Percentiles rank a stretch among this genome's conserved stretches.
Conservation (phyloP, 2,113 vertebrate genomes). For the Nyctibius bracteatus region DNA sequence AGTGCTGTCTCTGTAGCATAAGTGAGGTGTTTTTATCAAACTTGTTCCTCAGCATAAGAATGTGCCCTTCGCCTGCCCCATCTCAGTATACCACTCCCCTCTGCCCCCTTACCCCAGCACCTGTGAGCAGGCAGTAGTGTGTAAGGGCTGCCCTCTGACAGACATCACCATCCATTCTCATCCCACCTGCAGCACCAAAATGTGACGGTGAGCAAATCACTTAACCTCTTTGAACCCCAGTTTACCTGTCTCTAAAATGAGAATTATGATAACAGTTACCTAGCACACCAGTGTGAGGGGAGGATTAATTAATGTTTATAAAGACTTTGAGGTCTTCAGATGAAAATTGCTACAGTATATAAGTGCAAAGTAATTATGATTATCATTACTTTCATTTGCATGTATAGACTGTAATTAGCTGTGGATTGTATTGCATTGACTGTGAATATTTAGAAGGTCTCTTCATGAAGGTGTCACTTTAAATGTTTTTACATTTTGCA, state of each 20-base stretch:
- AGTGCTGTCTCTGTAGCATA: not conserved
- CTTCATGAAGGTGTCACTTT: constrained; percentile 29
- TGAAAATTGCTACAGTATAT: constrained; percentile 45
- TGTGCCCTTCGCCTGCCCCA: not conserved
- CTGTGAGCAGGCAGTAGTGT: not conserved
- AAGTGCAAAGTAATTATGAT: constrained; percentile 65
- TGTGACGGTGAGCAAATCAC: not conserved
- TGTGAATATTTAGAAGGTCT: constrained; percentile 51
- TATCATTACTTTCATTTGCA: constrained; percentile 51
- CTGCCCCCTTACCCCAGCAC: not conserved
- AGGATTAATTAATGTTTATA: constrained; percentile 64
- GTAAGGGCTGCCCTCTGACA: not conserved
- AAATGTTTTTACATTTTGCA: constrained; percentile 23
- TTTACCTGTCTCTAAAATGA: not conserved
- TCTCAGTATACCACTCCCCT: fast-evolving
- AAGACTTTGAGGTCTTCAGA: constrained; percentile 43
- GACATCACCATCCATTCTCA: fast-evolving
- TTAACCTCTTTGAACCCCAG: not conserved
- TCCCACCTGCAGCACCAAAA: not conserved
- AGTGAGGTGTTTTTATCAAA: not conserved
- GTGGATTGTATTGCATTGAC: constrained; percentile 52
- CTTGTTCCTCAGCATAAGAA: not conserved
- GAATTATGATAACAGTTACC: not conserved
- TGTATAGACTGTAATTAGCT: constrained; percentile 63
- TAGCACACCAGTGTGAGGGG: not conserved